phyloP scores from a whole-genome alignment of 2,888 invertebrate species.

The Caenorhabditis plicata region DNA sequence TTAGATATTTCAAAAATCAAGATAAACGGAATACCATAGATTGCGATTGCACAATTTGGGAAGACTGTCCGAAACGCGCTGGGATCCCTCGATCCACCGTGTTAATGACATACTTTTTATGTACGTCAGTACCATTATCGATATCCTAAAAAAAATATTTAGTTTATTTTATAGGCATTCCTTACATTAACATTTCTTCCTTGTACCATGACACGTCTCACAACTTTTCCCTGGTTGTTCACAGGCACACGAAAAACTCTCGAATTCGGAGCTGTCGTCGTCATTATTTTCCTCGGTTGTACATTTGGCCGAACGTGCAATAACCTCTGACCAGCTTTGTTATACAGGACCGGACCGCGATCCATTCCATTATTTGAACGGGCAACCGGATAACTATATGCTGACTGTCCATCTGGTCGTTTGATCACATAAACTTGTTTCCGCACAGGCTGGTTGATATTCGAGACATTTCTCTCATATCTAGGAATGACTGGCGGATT shows the following conservation, averaged over 20 bases:
- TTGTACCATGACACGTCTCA: no score
- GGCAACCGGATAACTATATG: no score
- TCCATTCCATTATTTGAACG: no score
- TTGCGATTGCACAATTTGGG: neutral
- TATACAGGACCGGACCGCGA: neutral
- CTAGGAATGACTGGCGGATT: constrained; percentile 32
- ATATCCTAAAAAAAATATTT: no score
- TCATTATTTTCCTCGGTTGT: no score
- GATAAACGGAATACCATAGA: neutral
- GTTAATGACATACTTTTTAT: constrained; percentile 6
- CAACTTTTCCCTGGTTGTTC: no score
- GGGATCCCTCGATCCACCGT: neutral
- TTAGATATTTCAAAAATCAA: no score
- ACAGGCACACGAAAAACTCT: no score
- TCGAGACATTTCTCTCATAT: constrained; percentile 10
- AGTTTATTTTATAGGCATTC: no score
- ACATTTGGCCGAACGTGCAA: neutral
- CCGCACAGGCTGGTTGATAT: constrained; percentile 6
- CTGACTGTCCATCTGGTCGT: neutral
- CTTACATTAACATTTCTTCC: no score
- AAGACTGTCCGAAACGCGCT: neutral
- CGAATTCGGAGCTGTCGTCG: no score
- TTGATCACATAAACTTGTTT: neutral
- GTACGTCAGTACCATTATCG: no score
- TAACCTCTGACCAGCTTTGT: neutral